Evolutionary conservation across 2,797 vertebrate species (phyloP).

Genomic region (Poecile montanus): DNA sequence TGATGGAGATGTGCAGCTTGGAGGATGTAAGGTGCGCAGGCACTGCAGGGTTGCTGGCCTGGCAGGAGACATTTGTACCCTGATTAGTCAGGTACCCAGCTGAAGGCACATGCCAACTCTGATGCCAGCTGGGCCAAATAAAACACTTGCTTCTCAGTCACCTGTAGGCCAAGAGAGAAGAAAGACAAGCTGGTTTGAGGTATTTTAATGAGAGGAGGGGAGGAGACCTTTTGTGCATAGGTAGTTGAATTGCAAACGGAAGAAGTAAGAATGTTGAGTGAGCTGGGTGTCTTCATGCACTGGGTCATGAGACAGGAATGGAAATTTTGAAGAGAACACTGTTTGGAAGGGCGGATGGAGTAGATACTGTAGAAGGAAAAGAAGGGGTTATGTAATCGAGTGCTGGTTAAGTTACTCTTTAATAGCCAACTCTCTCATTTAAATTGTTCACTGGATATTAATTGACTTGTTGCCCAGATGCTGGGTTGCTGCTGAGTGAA

Average conservation of each 20-base stretch:
- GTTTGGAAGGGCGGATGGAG: background rate
- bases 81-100: background rate
- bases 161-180: background rate
- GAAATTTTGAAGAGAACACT: background rate
- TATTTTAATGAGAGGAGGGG: background rate
- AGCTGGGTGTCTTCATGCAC: background rate
- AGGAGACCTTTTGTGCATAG: background rate
- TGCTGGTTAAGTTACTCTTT: background rate
- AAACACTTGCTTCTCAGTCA: background rate
- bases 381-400: background rate
- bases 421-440: background rate
- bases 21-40: background rate
- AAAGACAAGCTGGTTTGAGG: background rate
- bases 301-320: background rate
- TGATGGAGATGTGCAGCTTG: background rate
- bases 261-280: background rate
- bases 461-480: background rate
- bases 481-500: background rate
- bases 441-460: background rate
- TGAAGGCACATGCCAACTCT: background rate
- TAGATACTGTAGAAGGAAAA: background rate
- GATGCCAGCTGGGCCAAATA: background rate
- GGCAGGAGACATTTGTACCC: background rate
- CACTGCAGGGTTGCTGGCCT: background rate
- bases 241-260: background rate